A percentile compares a stretch with the other conserved stretches of the same genome.
phyloP scores from a whole-genome alignment of 2,888 invertebrate genomes.

The Argyresthia goedartella region DNA sequence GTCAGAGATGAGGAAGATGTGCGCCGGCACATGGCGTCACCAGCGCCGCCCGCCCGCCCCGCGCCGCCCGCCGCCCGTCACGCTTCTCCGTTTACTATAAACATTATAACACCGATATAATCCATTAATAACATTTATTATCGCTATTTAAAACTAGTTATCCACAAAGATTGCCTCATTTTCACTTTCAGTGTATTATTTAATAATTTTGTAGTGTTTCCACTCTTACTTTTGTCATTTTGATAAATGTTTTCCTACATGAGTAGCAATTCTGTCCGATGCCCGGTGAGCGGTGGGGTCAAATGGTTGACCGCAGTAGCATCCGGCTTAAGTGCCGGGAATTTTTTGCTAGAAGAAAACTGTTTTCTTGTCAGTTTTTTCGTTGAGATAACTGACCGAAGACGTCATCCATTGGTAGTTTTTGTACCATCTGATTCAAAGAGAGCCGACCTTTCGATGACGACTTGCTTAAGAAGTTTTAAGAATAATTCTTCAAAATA shows the following conservation, averaged over 20 bases:
- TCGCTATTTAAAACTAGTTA: conserved; percentile 15
- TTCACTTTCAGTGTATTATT: conserved; percentile 30
- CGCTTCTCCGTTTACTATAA: conserved; percentile 27
- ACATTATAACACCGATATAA: conserved; percentile 14
- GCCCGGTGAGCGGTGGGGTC: not conserved
- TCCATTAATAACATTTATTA: conserved; percentile 18
- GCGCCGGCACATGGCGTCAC: conserved; percentile 55
- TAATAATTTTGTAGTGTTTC: conserved; percentile 20
- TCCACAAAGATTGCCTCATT: conserved; percentile 19
- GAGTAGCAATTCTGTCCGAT: not conserved
- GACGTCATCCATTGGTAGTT: conserved; percentile 6
- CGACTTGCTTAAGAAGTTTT: conserved; percentile 4
- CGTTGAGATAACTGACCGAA: conserved; percentile 4
- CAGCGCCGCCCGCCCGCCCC: conserved; percentile 22
- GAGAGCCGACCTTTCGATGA: conserved; percentile 5
- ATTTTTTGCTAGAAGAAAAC: conserved; percentile 5
- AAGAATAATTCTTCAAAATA: conserved; percentile 5
- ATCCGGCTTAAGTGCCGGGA: conserved; percentile 1
- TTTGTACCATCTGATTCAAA: conserved; percentile 1
- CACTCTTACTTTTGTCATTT: conserved; percentile 24
- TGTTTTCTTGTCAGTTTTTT: conserved; percentile 5
- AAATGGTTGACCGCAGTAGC: not conserved
- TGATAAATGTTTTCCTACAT: not conserved
- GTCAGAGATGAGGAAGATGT: conserved; percentile 58
- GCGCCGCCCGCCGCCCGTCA: conserved; percentile 25